These are phyloP conservation scores for Hyppa rectilinea DNA, from an alignment of 2,888 invertebrate species.

Conservation along the genomic window DNA sequence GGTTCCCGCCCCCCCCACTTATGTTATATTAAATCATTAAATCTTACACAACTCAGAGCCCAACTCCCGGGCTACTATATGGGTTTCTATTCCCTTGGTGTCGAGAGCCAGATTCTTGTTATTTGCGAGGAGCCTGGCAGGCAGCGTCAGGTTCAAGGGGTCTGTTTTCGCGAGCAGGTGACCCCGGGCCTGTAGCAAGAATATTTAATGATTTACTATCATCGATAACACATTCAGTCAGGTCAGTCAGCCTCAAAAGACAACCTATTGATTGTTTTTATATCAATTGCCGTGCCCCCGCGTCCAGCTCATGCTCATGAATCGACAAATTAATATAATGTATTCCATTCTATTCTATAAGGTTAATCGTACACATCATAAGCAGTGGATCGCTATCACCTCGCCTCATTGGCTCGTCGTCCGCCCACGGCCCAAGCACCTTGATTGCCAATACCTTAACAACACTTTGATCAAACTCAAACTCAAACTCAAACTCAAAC, in stretches of 20 bases:
- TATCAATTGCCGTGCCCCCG: too few species aligned
- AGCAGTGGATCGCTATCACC: too few species aligned
- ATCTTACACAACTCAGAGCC: conserved; percentile 76
- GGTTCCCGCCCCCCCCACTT: too few species aligned
- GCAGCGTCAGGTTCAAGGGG: conserved; percentile 92
- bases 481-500: too few species aligned
- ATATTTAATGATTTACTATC: background rate
- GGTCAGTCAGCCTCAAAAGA: too few species aligned
- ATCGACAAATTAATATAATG: too few species aligned
- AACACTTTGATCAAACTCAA: too few species aligned
- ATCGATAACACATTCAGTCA: background rate
- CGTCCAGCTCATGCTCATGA: too few species aligned
- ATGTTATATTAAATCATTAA: background rate
- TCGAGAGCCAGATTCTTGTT: conserved; percentile 61
- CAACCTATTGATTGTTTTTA: too few species aligned
- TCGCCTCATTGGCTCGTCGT: background rate
- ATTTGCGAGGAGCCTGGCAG: conserved; percentile 75
- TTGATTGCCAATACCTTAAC: too few species aligned
- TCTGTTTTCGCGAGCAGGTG: conserved; percentile 96
- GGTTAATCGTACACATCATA: background rate
- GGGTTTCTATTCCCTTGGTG: conserved; percentile 73
- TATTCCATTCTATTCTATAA: too few species aligned
- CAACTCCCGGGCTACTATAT: conserved; percentile 80
- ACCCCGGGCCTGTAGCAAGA: conserved; percentile 92
- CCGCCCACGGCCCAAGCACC: too few species aligned